Percentiles rank a stretch among this genome's conserved stretches.
Evolutionary conservation across 1,140 invertebrate species (phyloP).

Genomic region (Himalopsyche phryganea): DNA sequence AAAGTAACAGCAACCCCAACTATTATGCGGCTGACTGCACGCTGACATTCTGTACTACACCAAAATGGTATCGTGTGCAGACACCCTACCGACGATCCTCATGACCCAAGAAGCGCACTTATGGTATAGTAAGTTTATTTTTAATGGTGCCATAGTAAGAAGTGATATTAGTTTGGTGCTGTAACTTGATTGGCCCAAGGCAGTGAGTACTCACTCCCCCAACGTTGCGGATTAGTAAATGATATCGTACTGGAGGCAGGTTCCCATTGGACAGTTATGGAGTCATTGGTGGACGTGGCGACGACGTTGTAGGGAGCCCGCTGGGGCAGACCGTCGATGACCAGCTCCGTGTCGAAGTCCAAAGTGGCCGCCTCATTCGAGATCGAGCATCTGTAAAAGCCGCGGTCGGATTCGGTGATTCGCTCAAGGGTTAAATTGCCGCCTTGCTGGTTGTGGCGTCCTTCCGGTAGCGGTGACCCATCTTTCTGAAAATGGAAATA

Average conservation of each 20-base stretch:
- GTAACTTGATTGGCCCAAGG: not conserved
- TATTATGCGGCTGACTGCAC: too few relatives aligned
- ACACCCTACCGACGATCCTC: too few relatives aligned
- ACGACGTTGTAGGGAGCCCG: constrained; percentile 89
- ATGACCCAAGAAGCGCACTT: too few relatives aligned
- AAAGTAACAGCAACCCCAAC: too few relatives aligned
- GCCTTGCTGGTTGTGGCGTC: constrained; percentile 65
- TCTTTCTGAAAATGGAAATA: constrained; percentile 60
- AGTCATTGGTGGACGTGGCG: constrained; percentile 69
- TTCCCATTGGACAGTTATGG: constrained; percentile 81
- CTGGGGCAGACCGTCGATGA: constrained; percentile 82
- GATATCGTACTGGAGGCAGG: constrained; percentile 51
- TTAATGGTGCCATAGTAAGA: too few relatives aligned
- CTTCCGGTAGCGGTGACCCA: constrained; percentile 65
- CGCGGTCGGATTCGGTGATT: constrained; percentile 82
- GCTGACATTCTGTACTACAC: too few relatives aligned
- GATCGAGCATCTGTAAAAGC: constrained; percentile 86
- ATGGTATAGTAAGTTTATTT: too few relatives aligned
- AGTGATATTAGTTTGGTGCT: not conserved
- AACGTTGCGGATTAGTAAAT: constrained; percentile 9
- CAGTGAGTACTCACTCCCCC: constrained; percentile 26
- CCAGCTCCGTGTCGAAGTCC: constrained; percentile 79
- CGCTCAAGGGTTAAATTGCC: constrained; percentile 85
- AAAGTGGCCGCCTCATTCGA: constrained; percentile 91
- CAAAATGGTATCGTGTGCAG: too few relatives aligned